Percentiles rank a stretch among this genome's conserved stretches.
Conservation (phyloP, 2,888 invertebrate species). For the Eristalinus sepulchralis region DNA sequence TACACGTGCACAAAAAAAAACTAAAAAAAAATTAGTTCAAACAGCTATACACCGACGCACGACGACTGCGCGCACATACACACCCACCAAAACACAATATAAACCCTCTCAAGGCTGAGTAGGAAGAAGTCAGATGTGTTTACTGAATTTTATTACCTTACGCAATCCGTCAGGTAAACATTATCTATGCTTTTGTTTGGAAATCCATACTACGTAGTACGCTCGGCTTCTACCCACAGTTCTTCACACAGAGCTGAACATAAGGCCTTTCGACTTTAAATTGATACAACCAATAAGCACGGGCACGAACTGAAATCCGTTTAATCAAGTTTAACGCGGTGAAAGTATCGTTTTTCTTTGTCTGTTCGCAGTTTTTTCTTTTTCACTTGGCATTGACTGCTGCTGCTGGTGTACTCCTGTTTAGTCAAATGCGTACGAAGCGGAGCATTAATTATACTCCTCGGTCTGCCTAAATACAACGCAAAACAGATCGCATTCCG, state of each 20-base stretch:
- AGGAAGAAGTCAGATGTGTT: constrained; percentile 16
- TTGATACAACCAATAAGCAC: neutral
- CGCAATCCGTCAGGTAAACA: constrained; percentile 27
- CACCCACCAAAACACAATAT: neutral
- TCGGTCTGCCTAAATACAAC: neutral
- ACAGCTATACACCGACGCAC: neutral
- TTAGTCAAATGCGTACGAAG: neutral
- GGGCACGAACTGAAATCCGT: neutral
- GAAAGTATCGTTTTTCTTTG: constrained; percentile 8
- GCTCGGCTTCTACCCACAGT: neutral
- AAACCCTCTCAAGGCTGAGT: neutral
- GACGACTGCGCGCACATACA: neutral
- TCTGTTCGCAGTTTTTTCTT: neutral
- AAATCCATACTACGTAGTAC: neutral
- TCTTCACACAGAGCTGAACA: constrained; percentile 3
- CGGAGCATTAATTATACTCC: neutral
- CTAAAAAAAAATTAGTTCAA: constrained; percentile 16
- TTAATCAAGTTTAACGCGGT: constrained; percentile 11
- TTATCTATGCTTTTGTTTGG: constrained; percentile 13
- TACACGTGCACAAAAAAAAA: neutral
- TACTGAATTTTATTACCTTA: constrained; percentile 33
- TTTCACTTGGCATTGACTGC: neutral
- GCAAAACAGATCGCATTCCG: neutral
- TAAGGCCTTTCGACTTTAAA: neutral
- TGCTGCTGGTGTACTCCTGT: neutral